Percentiles rank a stretch among this genome's conserved stretches.
phyloP scores from a whole-genome alignment of 2,888 invertebrate species.

The Diabrotica balteata region DNA sequence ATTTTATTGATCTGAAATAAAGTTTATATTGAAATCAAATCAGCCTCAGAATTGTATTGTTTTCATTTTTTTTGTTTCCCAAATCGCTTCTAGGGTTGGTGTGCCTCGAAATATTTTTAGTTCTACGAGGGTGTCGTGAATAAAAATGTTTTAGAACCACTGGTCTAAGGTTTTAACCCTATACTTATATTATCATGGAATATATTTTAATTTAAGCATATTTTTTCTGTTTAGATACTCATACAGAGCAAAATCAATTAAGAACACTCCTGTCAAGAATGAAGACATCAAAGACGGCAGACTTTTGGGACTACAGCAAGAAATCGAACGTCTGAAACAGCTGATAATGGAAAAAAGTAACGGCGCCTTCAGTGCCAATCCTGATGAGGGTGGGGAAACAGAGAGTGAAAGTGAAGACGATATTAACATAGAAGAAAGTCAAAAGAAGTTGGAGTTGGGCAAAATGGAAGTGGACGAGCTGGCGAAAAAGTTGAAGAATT shows the following conservation, averaged over 20 bases:
- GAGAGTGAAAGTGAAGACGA: slow-evolving; percentile 52
- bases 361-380: slow-evolving; percentile 51
- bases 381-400: slow-evolving; percentile 35
- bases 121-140: no score
- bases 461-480: slow-evolving; percentile 76
- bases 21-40: no score
- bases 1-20: no score
- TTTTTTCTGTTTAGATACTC: slow-evolving; percentile 69
- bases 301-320: slow-evolving; percentile 90
- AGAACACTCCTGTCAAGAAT: slow-evolving; percentile 97
- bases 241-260: slow-evolving; percentile 96
- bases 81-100: no score
- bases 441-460: slow-evolving; percentile 61
- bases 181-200: no score
- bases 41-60: no score
- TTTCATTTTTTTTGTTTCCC: no score
- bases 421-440: slow-evolving; percentile 59
- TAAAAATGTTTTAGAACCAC: no score
- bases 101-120: no score
- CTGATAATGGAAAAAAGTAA: slow-evolving; percentile 54
- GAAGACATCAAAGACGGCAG: slow-evolving; percentile 99
- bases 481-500: slow-evolving; percentile 77
- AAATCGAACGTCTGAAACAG: slow-evolving; percentile 74
- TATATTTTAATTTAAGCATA: no score
- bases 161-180: no score